phyloP scores from a whole-genome alignment of 2,113 vertebrate genomes.

The Anhinga rufa region DNA sequence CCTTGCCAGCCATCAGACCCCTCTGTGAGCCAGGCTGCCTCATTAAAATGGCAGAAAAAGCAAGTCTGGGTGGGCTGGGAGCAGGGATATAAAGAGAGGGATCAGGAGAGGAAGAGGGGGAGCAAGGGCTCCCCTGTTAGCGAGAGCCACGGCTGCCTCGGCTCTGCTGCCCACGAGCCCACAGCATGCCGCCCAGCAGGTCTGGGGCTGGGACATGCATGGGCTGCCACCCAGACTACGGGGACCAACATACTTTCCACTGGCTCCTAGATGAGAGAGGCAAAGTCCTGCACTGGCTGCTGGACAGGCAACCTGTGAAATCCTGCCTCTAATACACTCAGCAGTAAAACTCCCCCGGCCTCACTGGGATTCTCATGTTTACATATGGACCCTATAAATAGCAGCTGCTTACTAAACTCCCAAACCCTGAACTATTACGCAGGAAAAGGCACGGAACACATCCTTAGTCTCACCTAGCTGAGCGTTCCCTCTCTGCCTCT shows the following conservation, averaged over 20 bases:
- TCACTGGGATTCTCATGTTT: not conserved
- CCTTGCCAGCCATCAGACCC: not conserved
- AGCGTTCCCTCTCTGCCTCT: not conserved
- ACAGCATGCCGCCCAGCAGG: not conserved
- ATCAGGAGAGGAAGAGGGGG: not conserved
- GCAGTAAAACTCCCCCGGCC: not conserved
- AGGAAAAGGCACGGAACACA: not conserved
- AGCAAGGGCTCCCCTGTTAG: not conserved
- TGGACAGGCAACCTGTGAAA: not conserved
- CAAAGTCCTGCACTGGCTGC: not conserved
- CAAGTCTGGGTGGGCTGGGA: not conserved
- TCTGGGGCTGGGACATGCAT: not conserved
- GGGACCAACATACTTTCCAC: not conserved
- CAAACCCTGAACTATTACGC: not conserved
- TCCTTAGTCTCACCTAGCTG: not conserved
- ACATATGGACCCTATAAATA: not conserved
- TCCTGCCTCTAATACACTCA: not conserved
- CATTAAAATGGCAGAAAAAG: not conserved
- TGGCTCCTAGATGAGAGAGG: not conserved
- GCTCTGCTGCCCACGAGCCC: not conserved
- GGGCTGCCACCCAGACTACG: not conserved
- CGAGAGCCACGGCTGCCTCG: not conserved
- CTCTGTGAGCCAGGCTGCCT: not conserved
- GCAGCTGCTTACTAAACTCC: not conserved
- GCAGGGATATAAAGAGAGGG: not conserved